phyloP scores from a whole-genome alignment of 2,888 invertebrate genomes.

The Heliothis peltigera region DNA sequence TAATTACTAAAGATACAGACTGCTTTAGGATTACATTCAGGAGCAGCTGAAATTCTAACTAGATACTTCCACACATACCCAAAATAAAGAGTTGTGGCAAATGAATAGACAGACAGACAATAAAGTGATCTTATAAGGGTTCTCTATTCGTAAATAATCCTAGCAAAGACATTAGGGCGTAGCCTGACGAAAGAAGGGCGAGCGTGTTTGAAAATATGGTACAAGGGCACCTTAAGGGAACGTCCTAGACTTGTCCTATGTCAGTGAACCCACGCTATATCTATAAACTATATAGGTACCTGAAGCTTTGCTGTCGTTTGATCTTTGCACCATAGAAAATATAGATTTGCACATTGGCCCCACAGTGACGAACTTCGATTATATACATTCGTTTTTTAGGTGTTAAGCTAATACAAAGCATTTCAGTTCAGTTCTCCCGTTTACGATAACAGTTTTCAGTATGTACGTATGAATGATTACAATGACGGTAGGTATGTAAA shows the following conservation, averaged over 20 bases:
- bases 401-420: background rate
- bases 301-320: background rate
- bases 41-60: too few relatives aligned
- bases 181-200: constrained; percentile 28
- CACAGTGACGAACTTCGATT: constrained; percentile 7
- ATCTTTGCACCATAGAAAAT: too few relatives aligned
- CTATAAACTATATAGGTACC: constrained; percentile 7
- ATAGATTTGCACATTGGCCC: background rate
- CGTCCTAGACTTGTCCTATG: constrained; percentile 8
- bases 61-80: too few relatives aligned
- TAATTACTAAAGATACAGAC: too few relatives aligned
- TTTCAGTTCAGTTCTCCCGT: background rate
- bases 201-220: constrained; percentile 11
- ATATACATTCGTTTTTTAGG: constrained; percentile 22
- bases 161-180: constrained; percentile 17
- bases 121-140: too few relatives aligned
- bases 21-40: too few relatives aligned
- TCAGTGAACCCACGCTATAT: background rate
- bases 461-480: background rate
- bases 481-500: background rate
- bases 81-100: too few relatives aligned
- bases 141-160: too few relatives aligned
- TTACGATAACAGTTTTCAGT: background rate
- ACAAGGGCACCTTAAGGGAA: constrained; percentile 44
- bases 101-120: too few relatives aligned